These are phyloP conservation scores for Thalassaphorura encarpata DNA, from an alignment of 1,140 invertebrate genomes.

Conservation along the genomic window DNA sequence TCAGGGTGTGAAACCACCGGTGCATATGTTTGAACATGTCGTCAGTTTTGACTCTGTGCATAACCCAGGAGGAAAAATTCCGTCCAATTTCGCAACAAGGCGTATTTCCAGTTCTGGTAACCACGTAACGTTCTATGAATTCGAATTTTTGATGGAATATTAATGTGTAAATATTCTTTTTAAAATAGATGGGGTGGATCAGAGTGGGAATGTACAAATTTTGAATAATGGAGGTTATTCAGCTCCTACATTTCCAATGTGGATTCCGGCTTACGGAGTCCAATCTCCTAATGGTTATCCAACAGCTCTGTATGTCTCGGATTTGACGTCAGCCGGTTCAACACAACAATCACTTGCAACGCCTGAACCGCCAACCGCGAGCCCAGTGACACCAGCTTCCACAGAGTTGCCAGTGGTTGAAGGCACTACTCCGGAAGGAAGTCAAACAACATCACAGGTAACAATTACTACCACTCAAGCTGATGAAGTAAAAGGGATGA, in stretches of 20 bases:
- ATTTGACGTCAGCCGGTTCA: slow-evolving; percentile 15
- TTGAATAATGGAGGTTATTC: too few species aligned
- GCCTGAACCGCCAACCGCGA: background rate
- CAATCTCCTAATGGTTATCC: background rate
- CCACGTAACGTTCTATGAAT: background rate
- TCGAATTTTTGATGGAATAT: too few species aligned
- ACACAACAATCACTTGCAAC: slow-evolving; percentile 2
- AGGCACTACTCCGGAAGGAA: background rate
- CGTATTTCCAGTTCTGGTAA: background rate
- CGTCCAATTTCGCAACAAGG: background rate
- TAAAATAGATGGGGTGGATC: too few species aligned
- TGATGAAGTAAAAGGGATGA: background rate
- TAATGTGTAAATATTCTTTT: too few species aligned
- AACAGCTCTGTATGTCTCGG: slow-evolving; percentile 15
- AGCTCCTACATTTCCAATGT: background rate
- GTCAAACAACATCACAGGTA: background rate
- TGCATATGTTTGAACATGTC: slow-evolving; percentile 37
- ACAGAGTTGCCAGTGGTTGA: background rate
- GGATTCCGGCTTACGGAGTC: background rate
- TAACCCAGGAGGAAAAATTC: background rate
- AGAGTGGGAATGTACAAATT: too few species aligned
- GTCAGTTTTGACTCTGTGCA: background rate
- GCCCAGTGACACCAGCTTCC: background rate
- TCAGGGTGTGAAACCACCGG: slow-evolving; percentile 39
- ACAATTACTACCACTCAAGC: background rate